A percentile compares a stretch with the other conserved stretches of the same genome.
phyloP scores from a whole-genome alignment of 2,113 vertebrate species.

The Xiphophorus couchianus region DNA sequence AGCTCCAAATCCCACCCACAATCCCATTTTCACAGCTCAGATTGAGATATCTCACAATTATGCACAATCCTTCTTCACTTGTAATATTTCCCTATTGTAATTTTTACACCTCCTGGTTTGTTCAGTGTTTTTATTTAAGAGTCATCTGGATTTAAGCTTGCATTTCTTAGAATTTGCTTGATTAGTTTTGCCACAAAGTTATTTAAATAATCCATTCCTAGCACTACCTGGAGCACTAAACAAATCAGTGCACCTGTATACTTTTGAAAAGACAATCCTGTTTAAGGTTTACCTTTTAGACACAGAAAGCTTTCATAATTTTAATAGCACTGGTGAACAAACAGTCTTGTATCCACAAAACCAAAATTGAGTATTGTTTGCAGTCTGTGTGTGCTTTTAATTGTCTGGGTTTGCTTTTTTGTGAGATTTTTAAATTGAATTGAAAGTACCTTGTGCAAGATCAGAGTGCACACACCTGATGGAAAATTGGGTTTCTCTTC shows the following conservation, averaged over 20 bases:
- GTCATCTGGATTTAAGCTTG: no score
- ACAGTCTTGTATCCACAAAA: neutral
- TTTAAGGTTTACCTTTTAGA: slow-evolving; percentile 23
- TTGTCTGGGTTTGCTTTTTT: slow-evolving; percentile 1
- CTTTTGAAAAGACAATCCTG: slow-evolving; percentile 16
- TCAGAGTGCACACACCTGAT: slow-evolving; percentile 38
- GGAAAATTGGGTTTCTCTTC: slow-evolving; percentile 57
- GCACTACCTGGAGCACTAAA: slow-evolving; percentile 3
- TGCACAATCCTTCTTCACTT: neutral
- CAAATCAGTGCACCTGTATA: neutral
- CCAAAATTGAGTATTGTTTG: neutral
- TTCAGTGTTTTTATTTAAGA: no score
- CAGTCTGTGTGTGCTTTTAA: neutral
- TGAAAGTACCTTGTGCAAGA: slow-evolving; percentile 2
- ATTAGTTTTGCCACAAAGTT: neutral
- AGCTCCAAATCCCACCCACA: no score
- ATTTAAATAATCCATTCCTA: neutral
- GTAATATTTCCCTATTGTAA: neutral
- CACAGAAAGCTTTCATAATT: slow-evolving; percentile 20
- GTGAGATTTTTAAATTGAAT: slow-evolving; percentile 9
- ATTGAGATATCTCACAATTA: slow-evolving; percentile 19
- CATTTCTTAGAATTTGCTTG: neutral
- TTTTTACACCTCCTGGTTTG: neutral
- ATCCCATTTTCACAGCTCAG: neutral
- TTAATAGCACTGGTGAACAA: slow-evolving; percentile 11